Evolutionary conservation across 2,113 vertebrate species (phyloP).

Genomic region (Collichthys lucidus): DNA sequence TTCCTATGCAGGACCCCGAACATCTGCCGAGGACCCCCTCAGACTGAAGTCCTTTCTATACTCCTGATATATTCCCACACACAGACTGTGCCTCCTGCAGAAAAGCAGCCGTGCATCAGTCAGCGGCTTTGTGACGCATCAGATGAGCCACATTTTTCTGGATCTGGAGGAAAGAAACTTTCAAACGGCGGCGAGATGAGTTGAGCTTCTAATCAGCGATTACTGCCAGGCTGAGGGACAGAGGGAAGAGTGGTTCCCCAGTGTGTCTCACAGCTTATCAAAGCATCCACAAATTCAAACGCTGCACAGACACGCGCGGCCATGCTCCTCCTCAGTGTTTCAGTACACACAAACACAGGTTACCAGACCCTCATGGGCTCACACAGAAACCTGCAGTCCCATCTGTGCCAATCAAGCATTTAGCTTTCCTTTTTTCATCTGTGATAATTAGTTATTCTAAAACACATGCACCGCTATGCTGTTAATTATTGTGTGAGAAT

Average conservation of each 20-base stretch:
- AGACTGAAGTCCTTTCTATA: not conserved
- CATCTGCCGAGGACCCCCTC: not conserved
- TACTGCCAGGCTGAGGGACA: slow-evolving; percentile 38
- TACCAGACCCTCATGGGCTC: not conserved
- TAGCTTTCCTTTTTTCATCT: not conserved
- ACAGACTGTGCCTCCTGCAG: not conserved
- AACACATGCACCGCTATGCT: not conserved
- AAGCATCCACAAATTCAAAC: slow-evolving; percentile 23
- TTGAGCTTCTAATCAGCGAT: slow-evolving; percentile 56
- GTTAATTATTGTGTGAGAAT: not conserved
- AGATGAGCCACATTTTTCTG: slow-evolving; percentile 33
- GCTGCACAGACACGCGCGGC: not conserved
- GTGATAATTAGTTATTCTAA: not conserved
- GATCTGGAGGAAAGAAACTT: slow-evolving; percentile 37
- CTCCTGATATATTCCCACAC: slow-evolving; percentile 14
- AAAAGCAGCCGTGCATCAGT: slow-evolving; percentile 18
- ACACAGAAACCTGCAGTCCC: not conserved
- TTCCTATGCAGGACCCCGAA: not conserved
- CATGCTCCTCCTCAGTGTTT: not conserved
- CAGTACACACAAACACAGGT: not conserved
- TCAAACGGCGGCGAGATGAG: not conserved
- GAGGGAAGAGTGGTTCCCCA: slow-evolving; percentile 11
- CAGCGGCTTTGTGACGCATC: slow-evolving; percentile 42
- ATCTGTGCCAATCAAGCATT: not conserved
- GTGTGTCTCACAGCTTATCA: slow-evolving; percentile 37